These are phyloP conservation scores for Hypercompe scribonia DNA, from an alignment of 2,888 invertebrate genomes.

Conservation along the genomic window DNA sequence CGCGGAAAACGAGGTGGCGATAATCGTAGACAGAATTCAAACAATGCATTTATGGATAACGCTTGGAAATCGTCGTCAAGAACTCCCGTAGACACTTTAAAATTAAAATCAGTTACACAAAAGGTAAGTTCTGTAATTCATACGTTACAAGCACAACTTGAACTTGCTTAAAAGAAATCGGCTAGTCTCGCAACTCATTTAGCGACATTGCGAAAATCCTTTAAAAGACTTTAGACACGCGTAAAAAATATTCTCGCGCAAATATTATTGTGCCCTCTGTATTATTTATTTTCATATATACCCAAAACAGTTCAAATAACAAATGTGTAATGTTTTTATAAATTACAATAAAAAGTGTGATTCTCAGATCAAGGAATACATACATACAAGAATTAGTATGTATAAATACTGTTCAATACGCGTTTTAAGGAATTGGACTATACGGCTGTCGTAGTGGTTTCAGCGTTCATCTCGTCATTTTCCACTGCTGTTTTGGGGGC, in stretches of 20 bases:
- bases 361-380: too few species aligned
- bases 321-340: too few species aligned
- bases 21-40: constrained; percentile 68
- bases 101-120: constrained; percentile 74
- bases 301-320: too few species aligned
- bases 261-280: too few species aligned
- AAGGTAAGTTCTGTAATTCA: constrained; percentile 58
- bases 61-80: constrained; percentile 70
- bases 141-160: background rate
- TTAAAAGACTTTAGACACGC: background rate
- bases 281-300: too few species aligned
- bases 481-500: too few species aligned
- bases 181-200: background rate
- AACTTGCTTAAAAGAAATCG: background rate
- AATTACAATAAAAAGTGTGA: too few species aligned
- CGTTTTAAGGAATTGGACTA: too few species aligned
- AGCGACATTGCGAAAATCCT: background rate
- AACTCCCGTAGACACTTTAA: constrained; percentile 73
- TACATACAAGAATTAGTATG: too few species aligned
- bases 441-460: too few species aligned
- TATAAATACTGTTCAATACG: too few species aligned
- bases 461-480: too few species aligned
- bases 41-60: constrained; percentile 67
- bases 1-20: constrained; percentile 78
- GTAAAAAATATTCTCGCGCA: background rate